These are phyloP conservation scores for Gila robusta DNA, from an alignment of 2,797 vertebrate genomes.

Conservation along the genomic window DNA sequence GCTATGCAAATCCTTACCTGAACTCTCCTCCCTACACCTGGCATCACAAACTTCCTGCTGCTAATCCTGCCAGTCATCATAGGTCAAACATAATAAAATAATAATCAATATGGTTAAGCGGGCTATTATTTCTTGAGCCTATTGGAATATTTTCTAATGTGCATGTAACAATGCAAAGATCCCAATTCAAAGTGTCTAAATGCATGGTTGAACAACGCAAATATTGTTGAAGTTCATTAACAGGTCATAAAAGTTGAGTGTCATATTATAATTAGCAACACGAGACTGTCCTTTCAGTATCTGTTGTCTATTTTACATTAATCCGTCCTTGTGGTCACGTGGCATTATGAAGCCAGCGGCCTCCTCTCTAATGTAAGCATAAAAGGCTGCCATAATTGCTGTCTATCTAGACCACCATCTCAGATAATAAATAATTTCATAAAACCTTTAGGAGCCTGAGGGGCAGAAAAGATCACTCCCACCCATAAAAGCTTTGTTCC, in stretches of 20 bases:
- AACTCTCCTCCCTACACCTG: slow-evolving; percentile 35
- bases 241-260: neutral
- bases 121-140: neutral
- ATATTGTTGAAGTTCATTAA: slow-evolving; percentile 6
- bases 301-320: slow-evolving; percentile 9
- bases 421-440: slow-evolving; percentile 30
- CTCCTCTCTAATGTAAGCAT: neutral
- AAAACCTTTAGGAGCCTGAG: neutral
- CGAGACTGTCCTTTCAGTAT: neutral
- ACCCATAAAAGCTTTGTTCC: neutral
- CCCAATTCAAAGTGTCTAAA: neutral
- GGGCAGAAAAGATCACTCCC: neutral
- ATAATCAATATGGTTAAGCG: neutral
- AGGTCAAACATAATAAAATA: neutral
- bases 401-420: slow-evolving; percentile 30
- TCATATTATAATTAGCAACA: slow-evolving; percentile 2
- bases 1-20: slow-evolving; percentile 64
- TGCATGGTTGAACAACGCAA: slow-evolving; percentile 11
- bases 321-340: neutral
- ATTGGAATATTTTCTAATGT: neutral
- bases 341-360: neutral
- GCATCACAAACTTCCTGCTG: slow-evolving; percentile 56
- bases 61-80: slow-evolving; percentile 2
- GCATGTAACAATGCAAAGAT: neutral
- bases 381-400: slow-evolving; percentile 26